Percentiles rank a stretch among this genome's conserved stretches.
Evolutionary conservation across 1,140 invertebrate species (phyloP).

Genomic region (Leucophenga varia): DNA sequence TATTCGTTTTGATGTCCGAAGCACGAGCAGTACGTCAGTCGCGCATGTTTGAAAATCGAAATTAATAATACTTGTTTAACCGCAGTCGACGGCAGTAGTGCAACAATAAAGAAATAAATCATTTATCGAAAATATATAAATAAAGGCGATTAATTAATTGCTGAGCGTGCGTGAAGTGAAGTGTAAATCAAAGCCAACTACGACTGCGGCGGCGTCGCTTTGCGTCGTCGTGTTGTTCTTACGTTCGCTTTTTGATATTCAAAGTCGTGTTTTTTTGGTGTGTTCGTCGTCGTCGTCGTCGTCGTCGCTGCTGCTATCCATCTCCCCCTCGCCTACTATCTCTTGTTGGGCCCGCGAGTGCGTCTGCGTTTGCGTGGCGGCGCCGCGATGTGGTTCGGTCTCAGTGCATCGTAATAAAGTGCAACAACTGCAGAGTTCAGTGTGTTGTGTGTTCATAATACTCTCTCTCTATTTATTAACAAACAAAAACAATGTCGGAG

Average conservation of each 20-base stretch:
- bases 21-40: conserved; percentile 16
- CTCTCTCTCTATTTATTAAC: conserved; percentile 8
- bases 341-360: conserved; percentile 1
- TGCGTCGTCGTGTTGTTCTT: conserved; percentile 21
- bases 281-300: too few species aligned
- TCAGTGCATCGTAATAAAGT: too few species aligned
- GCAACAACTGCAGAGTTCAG: conserved; percentile 9
- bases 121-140: too few species aligned
- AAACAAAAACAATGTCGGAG: conserved; percentile 30
- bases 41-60: conserved; percentile 23
- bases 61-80: too few species aligned
- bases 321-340: neutral
- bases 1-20: conserved; percentile 21
- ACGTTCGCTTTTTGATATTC: conserved; percentile 24
- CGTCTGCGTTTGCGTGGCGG: conserved; percentile 27
- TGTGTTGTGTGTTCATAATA: conserved; percentile 10
- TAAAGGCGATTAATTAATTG: conserved; percentile 2
- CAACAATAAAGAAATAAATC: conserved; percentile 7
- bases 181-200: conserved; percentile 23
- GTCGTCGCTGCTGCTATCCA: too few species aligned
- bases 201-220: conserved; percentile 28
- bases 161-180: conserved; percentile 15
- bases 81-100: conserved; percentile 13
- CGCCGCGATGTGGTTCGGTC: too few species aligned
- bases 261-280: conserved; percentile 15